Evolutionary conservation across 1,140 invertebrate species (phyloP), one percentile per base, ranked within the genome.

Genomic region (Drosophila kepulauana): DNA sequence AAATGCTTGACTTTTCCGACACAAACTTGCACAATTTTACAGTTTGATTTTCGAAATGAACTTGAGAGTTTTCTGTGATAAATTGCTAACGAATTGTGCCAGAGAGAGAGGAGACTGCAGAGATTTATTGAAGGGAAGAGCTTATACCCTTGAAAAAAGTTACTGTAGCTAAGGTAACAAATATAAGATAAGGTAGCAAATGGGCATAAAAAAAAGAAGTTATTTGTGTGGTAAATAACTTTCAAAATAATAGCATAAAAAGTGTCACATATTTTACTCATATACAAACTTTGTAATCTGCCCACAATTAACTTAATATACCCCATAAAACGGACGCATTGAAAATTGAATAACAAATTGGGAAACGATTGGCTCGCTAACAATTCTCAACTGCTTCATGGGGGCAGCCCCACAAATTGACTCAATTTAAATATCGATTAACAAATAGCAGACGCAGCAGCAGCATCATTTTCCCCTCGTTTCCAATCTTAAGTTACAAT

Each of bases 381-480:
- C 46, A 48, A 38, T 69, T 69, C 41, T 35, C 35, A 30, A 15
- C 51, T 25, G 45, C 56, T 70, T 57, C 35, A 75, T 75, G 72
- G 72, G 58, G 58, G 52, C 70, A 54, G 64, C 64, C 6, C 1
- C 28, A 68, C 63, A 84, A 84, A 84, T 79, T 65, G 61, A 79
- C 48, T 72, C 61, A 64, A 73, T 86, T 86, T 76, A 81, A 79
- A 86, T 86, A 72, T 66, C 78, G 59, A 86, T 79, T 86, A 79
- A 79, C 67, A 66, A 81, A 78, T 68, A 76, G 52, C 33, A 49
- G 41, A 45, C 48, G 38, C 13, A 41, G 35, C 54, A 63, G 57
- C 35, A 13, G 5, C 35, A 43, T 13, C 15, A n/a, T 38, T 15
- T 43, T 11, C 8, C 11, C 48, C 30, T n/a, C 11, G 4, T 7